Conservation (phyloP, 2,888 invertebrate species). For the Lasioglossum calceatum region DNA sequence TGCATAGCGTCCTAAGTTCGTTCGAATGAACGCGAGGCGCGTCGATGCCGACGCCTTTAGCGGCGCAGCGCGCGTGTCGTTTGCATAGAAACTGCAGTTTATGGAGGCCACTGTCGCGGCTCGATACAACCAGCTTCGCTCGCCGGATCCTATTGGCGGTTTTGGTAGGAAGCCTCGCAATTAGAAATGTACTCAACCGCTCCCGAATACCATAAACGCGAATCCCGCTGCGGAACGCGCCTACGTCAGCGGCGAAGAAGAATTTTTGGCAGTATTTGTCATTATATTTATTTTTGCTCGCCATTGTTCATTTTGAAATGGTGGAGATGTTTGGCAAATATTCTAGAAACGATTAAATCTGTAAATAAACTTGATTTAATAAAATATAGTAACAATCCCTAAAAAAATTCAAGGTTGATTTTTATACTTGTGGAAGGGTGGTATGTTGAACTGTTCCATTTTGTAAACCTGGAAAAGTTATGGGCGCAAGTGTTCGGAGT, state of each 20-base stretch:
- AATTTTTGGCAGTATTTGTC: too few species aligned
- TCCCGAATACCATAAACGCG: slow-evolving; percentile 69
- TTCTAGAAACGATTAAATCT: not conserved
- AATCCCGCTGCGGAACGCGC: slow-evolving; percentile 53
- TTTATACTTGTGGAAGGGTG: not conserved
- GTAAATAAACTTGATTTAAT: not conserved
- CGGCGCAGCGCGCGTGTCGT: slow-evolving; percentile 62
- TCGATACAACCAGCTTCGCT: slow-evolving; percentile 36
- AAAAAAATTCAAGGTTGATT: not conserved
- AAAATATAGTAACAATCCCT: not conserved
- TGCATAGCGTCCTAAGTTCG: slow-evolving; percentile 32
- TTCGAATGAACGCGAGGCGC: slow-evolving; percentile 28
- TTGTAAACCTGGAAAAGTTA: not conserved
- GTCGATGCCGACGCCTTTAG: slow-evolving; percentile 55
- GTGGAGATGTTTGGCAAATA: not conserved
- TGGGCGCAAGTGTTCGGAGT: not conserved
- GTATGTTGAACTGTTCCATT: not conserved
- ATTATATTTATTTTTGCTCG: not conserved
- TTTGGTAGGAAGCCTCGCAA: slow-evolving; percentile 71
- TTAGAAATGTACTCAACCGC: slow-evolving; percentile 73
- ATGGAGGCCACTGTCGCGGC: slow-evolving; percentile 38
- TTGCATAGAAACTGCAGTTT: slow-evolving; percentile 70
- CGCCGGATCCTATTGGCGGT: slow-evolving; percentile 48
- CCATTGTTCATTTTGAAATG: not conserved
- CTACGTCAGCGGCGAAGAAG: too few species aligned